These are phyloP conservation scores for Philopedon plagiatum DNA, from an alignment of 2,888 invertebrate genomes.

Conservation along the genomic window DNA sequence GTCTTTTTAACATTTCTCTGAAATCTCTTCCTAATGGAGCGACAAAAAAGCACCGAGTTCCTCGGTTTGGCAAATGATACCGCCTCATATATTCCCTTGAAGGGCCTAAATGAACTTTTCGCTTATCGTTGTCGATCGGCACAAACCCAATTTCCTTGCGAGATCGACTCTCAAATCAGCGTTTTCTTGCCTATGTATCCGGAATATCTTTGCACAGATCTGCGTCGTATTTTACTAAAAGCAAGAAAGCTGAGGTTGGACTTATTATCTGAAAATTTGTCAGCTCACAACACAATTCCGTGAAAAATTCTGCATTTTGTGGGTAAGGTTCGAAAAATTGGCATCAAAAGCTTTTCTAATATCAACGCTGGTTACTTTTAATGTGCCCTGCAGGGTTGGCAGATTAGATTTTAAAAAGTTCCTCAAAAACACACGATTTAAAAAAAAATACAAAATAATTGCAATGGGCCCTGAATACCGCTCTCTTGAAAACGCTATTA, in stretches of 20 bases:
- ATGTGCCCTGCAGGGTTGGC: no score
- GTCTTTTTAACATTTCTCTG: background rate
- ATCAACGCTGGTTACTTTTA: no score
- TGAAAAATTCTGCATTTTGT: background rate
- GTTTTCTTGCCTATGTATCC: constrained; percentile 56
- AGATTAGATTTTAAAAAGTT: no score
- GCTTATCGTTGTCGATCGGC: constrained; percentile 61
- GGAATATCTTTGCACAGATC: constrained; percentile 38
- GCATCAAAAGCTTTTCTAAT: no score
- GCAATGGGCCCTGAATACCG: no score
- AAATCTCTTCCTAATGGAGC: constrained; percentile 15
- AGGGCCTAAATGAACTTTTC: constrained; percentile 48
- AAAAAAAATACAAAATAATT: no score
- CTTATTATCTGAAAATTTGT: constrained; percentile 42
- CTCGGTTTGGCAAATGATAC: constrained; percentile 46
- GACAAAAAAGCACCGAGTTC: constrained; percentile 23
- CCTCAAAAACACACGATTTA: no score
- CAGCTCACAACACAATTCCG: constrained; percentile 2
- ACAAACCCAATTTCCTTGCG: constrained; percentile 66
- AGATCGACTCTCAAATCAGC: constrained; percentile 67
- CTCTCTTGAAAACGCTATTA: background rate
- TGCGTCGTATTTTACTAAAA: constrained; percentile 21
- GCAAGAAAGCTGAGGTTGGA: constrained; percentile 1
- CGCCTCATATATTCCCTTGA: constrained; percentile 42
- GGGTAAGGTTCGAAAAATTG: no score